Base-by-base conservation (phyloP, 2,113 vertebrate species). In the Beaufortia kweichowensis region DNA sequence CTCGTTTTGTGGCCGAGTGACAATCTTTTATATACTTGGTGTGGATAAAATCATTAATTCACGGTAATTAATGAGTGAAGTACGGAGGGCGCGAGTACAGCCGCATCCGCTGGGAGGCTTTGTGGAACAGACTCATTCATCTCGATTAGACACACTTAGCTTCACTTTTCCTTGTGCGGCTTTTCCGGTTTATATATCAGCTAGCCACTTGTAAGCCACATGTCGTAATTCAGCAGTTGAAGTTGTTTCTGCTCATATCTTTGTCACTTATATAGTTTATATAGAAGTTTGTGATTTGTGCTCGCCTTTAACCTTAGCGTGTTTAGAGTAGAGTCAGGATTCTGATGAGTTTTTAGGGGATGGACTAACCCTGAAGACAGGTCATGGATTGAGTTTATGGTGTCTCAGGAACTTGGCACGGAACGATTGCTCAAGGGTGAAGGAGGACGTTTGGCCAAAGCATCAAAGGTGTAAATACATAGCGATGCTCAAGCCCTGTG, bases 21-120 rank as follows among this genome's bases (percentile, higher is more conserved):
- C 88, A 88, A 87, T 90, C 80, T 87, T 86, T 88, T 90, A 90
- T 90, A 88, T 90, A 90, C 89, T 87, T 62, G 81, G 83, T 84
- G 77, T 83, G 83, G 85, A 88, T 89, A 86, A 88, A 89, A 88
- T 83, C 87, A 89, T 91, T 89, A 85, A 88, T 90, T 91, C 84
- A 85, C 81, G 76, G 83, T 90, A 89, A 91, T 90, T 87, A 90
- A 90, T 89, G 85, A 88, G 85, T 80, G 80, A 86, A 84, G 77
- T 86, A 84, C 82, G 82, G 81, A 81, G 83, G 85, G 83, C 79
- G 67, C 60, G 78, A 79, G 78, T 77, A 83, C 80, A 85, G 81
- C 66, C 82, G 70, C 88, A 85, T 84, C 87, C 84, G 21, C 75
- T 76, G 87, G 84, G 86, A 87, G 75, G 78, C 76, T 82, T 76